A percentile compares a stretch with the other conserved stretches of the same genome.
Evolutionary conservation across 2,113 vertebrate species (phyloP).

Genomic region (Acanthisitta chloris): DNA sequence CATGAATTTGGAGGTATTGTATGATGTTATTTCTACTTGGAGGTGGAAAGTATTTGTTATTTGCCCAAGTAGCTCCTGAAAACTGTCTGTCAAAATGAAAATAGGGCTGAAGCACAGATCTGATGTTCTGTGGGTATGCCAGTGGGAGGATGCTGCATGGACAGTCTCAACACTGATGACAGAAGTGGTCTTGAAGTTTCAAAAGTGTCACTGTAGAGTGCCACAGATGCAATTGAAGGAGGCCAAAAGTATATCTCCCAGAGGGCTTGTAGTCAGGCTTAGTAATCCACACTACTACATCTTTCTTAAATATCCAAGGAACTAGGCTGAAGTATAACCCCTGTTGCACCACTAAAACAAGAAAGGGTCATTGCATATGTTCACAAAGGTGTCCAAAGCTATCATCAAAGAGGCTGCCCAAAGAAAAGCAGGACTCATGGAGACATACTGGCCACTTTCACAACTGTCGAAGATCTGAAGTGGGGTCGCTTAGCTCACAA

Average conservation of each 20-base stretch:
- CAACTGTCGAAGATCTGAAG: background rate
- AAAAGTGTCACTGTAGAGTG: background rate
- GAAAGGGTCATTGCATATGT: background rate
- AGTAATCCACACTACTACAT: background rate
- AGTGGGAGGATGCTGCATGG: background rate
- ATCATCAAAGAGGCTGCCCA: background rate
- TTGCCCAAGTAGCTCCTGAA: background rate
- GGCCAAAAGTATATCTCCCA: background rate
- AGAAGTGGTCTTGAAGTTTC: background rate
- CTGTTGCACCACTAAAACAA: background rate
- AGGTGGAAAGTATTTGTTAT: background rate
- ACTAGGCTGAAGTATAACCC: background rate
- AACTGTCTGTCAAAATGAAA: background rate
- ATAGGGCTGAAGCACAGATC: background rate
- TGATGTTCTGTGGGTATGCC: background rate
- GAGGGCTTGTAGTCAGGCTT: background rate
- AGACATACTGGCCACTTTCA: background rate
- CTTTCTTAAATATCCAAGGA: background rate
- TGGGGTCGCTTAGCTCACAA: background rate
- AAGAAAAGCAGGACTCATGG: background rate
- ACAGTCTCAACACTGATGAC: background rate
- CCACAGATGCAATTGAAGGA: background rate
- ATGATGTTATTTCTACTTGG: background rate
- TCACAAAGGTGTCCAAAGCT: background rate
- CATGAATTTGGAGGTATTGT: background rate